A percentile compares a stretch with the other conserved stretches of the same genome.
These are phyloP conservation scores for Idaea biselata DNA, from an alignment of 2,888 invertebrate genomes.

Conservation along the genomic window DNA sequence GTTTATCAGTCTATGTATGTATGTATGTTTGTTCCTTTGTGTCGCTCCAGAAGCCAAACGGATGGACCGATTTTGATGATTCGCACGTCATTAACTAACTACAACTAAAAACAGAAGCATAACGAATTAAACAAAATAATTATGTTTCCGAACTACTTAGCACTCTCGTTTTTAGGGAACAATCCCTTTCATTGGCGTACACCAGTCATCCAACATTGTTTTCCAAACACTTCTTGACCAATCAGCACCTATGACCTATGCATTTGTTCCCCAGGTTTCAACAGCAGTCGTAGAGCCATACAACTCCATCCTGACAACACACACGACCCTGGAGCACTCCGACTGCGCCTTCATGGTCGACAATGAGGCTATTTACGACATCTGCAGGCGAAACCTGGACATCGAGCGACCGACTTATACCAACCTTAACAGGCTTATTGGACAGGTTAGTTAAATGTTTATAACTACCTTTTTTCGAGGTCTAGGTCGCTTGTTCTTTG, in stretches of 20 bases:
- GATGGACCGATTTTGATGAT: too few relatives aligned
- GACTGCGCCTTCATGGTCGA: conserved; percentile 97
- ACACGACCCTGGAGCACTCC: conserved; percentile 92
- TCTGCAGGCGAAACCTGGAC: conserved; percentile 92
- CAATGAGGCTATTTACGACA: conserved; percentile 93
- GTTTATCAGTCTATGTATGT: too few relatives aligned
- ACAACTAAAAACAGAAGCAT: neutral
- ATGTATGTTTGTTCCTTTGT: too few relatives aligned
- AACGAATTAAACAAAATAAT: too few relatives aligned
- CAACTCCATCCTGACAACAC: conserved; percentile 95
- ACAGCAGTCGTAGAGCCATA: conserved; percentile 93
- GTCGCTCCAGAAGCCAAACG: too few relatives aligned
- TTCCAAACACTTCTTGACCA: neutral
- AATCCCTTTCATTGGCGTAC: too few relatives aligned
- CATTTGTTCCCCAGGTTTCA: conserved; percentile 82
- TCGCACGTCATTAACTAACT: too few relatives aligned
- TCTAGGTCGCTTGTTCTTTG: neutral
- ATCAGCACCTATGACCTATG: neutral
- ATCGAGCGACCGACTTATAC: conserved; percentile 92
- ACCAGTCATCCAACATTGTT: too few relatives aligned
- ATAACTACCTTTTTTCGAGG: neutral
- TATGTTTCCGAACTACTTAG: neutral
- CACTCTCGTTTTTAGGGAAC: neutral
- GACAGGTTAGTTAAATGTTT: conserved; percentile 70
- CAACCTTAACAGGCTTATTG: conserved; percentile 92